These are phyloP conservation scores for Conger conger DNA, from an alignment of 2,113 vertebrate species.

Conservation along the genomic window DNA sequence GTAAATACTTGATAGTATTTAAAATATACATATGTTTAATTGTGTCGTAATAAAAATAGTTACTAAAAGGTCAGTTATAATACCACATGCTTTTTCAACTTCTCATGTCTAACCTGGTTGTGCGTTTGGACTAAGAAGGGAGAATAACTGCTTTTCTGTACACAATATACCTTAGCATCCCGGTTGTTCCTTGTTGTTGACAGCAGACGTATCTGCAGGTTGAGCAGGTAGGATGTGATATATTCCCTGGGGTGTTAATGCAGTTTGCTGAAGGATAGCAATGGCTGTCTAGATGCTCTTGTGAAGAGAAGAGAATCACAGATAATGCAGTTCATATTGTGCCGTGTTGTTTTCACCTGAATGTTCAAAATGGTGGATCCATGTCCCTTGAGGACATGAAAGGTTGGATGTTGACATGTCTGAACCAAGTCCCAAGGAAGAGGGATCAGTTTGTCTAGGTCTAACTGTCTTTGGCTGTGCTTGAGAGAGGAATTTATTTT, in stretches of 20 bases:
- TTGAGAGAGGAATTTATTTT: not conserved
- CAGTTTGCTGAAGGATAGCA: too few relatives aligned
- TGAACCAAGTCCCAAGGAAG: not conserved
- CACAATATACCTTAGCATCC: too few relatives aligned
- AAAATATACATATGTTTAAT: not conserved
- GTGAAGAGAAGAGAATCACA: not conserved
- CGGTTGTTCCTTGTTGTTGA: not conserved
- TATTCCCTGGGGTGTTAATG: not conserved
- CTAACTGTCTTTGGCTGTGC: not conserved
- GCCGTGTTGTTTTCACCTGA: too few relatives aligned
- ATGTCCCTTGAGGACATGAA: too few relatives aligned
- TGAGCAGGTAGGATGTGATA: not conserved
- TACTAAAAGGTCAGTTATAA: not conserved
- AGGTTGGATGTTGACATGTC: too few relatives aligned
- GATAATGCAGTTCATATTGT: not conserved
- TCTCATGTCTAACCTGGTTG: not conserved
- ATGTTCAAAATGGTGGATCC: too few relatives aligned
- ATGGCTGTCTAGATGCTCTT: too few relatives aligned
- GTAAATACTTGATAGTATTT: not conserved
- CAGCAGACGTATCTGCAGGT: not conserved
- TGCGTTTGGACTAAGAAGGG: not conserved
- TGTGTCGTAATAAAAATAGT: not conserved
- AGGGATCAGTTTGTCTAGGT: not conserved
- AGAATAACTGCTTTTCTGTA: not conserved
- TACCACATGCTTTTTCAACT: not conserved